Evolutionary conservation across 92 coral and sea anemone genomes (phyloP), one percentile per base, ranked within the genome.

Genomic region (Heliopora coerulea): DNA sequence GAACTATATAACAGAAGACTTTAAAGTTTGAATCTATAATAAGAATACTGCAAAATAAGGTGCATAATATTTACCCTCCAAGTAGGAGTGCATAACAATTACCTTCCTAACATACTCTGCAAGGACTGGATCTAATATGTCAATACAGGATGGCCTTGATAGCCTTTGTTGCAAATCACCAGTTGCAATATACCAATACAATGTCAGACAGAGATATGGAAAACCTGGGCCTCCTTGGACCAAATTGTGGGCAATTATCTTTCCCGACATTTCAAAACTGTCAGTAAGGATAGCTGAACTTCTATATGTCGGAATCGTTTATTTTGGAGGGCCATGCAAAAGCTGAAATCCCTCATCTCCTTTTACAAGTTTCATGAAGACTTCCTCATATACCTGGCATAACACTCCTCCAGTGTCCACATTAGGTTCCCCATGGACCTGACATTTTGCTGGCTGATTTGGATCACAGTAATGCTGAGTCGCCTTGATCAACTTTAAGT

Each of bases 381-480:
- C 83, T 32, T 44, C 69, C 20, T 41, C 32, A 41, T 74, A 77
- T 62, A 74, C 83, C 35, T 83, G 87, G 52, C 87, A 61, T 79
- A 83, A 18, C 25, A 78, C 41, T 19, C 87, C 80, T 28, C 83
- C 83, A 54, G 87, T 68, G 26, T 83, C 87, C 24, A 72, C 49
- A 35, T 66, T 83, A 46, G 87, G 80, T 57, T 78, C 83, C 58
- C 83, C 79, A 52, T 60, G 56, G 19, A 68, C 32, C 50, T 46
- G 80, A 13, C 75, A 28, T 18, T 29, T 26, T 8, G 66, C 26
- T 30, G 86, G 86, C 1, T 65, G 28, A 25, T 26, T 73, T 3
- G 86, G 78, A 82, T 82, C 76, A 82, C 75, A 82, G 76, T 85
- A 85, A 80, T 68, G 79, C 57, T 85, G 89, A 33, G 76, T 85